Base-by-base conservation (phyloP, 2,888 invertebrate genomes). In the Labia minor region DNA sequence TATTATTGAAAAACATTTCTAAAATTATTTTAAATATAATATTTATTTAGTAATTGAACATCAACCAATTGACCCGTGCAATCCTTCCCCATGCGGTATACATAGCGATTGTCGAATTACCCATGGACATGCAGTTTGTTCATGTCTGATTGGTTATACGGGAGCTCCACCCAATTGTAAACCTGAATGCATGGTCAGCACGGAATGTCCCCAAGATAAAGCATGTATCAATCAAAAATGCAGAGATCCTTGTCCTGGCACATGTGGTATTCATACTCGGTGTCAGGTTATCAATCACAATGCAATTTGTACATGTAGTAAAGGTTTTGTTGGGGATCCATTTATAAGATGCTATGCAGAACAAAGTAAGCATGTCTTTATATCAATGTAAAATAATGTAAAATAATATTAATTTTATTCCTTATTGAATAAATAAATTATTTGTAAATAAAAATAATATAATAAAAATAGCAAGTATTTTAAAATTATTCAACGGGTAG, bases 271-370 rank as follows among this genome's bases (percentile, higher is more conserved):
- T 68, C 87, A 89, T 78, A 90, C 92, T 1, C 83, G 87, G 71
- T 93, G 93, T 75, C 86, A 86, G 72, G 90, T 90, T 16, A 86
- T 91, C 64, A 90, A 90, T 77, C 93, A 93, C 76, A 90, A 89
- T 76, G 90, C 92, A 61, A 85, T 90, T 70, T 93, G 93, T 79
- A 88, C 87, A 76, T 93, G 93, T 77, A 83, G 85, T 65, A 79
- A 83, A 70, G 88, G 87, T 72, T 87, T 84, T 76, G 83, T 82
- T 37, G 93, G 93, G 67, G 91, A 93, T 81, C 92, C 93, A 68
- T 90, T 92, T 75, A 80, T 86, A 67, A 83, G 86, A 73, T 92
- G 91, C 75, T 75, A 83, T 61, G 80, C 79, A 71, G 84, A 86
- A 82, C 82, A 83, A 78, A 82, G 89, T 88, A 83, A 86, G 86